Conservation (phyloP, 2,888 invertebrate genomes). For the Chloroclysta siterata region DNA sequence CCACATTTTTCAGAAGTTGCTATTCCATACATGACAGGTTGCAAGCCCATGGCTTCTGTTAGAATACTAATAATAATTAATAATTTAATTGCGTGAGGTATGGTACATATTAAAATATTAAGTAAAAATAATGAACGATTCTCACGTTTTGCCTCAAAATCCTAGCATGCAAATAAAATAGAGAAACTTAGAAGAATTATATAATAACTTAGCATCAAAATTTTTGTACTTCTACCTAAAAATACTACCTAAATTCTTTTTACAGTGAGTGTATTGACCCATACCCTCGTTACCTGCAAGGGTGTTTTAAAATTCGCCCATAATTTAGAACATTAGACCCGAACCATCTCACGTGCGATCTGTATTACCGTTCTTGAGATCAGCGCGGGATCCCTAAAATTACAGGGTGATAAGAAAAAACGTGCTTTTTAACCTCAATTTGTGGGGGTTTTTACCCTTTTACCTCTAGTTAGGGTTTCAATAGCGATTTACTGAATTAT, state of each 20-base stretch:
- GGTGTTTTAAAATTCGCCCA: slow-evolving; percentile 68
- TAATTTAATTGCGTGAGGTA: too few species aligned
- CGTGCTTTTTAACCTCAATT: slow-evolving; percentile 43
- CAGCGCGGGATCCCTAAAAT: slow-evolving; percentile 60
- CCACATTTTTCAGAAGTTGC: too few species aligned
- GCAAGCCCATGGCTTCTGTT: too few species aligned
- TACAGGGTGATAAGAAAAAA: slow-evolving; percentile 64
- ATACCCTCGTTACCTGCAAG: slow-evolving; percentile 30
- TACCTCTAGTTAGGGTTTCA: slow-evolving; percentile 30
- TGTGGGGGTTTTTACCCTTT: slow-evolving; percentile 39
- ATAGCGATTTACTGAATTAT: slow-evolving; percentile 25
- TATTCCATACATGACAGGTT: too few species aligned
- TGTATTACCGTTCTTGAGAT: slow-evolving; percentile 72
- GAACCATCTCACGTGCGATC: slow-evolving; percentile 80
- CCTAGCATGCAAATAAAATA: too few species aligned
- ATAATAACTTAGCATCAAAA: background rate
- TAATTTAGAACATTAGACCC: slow-evolving; percentile 66
- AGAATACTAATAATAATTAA: too few species aligned
- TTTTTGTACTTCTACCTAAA: background rate
- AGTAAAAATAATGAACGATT: too few species aligned
- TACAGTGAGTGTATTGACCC: slow-evolving; percentile 43
- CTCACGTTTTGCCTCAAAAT: too few species aligned
- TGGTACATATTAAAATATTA: too few species aligned
- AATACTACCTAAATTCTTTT: too few species aligned
- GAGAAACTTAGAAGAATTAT: too few species aligned